Evolutionary conservation across 2,113 vertebrate genomes (phyloP).

Genomic region (Sterrhoptilus dennistouni): DNA sequence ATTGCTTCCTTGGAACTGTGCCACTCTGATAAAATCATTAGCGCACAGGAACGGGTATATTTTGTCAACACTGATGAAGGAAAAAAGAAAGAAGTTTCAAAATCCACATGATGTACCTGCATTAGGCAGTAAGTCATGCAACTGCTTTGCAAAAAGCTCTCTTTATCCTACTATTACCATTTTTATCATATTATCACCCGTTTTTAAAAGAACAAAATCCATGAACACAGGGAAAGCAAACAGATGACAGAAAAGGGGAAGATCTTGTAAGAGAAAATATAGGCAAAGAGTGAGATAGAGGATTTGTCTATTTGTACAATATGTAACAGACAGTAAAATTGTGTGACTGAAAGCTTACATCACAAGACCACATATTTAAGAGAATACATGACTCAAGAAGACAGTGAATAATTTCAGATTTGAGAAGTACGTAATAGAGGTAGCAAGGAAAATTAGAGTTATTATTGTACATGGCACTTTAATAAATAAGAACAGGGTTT

Average conservation of each 20-base stretch:
- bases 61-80: constrained; percentile 46
- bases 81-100: not conserved
- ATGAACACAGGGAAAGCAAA: not conserved
- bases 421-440: not conserved
- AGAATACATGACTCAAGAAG: not conserved
- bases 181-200: accelerated
- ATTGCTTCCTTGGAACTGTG: constrained; percentile 42
- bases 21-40: constrained; percentile 63
- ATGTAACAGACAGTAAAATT: not conserved
- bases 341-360: not conserved
- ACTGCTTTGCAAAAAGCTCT: not conserved
- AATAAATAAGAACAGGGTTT: not conserved
- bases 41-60: constrained; percentile 75
- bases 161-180: not conserved
- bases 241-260: not conserved
- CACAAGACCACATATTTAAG: not conserved
- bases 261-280: not conserved
- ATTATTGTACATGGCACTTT: not conserved
- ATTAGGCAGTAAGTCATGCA: not conserved
- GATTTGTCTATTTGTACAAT: not conserved
- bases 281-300: not conserved
- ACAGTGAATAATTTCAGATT: not conserved
- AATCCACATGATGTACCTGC: not conserved
- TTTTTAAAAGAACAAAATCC: not conserved
- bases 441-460: not conserved